Conservation (phyloP, 2,113 vertebrate genomes). For the Leptocoma aspasia region DNA sequence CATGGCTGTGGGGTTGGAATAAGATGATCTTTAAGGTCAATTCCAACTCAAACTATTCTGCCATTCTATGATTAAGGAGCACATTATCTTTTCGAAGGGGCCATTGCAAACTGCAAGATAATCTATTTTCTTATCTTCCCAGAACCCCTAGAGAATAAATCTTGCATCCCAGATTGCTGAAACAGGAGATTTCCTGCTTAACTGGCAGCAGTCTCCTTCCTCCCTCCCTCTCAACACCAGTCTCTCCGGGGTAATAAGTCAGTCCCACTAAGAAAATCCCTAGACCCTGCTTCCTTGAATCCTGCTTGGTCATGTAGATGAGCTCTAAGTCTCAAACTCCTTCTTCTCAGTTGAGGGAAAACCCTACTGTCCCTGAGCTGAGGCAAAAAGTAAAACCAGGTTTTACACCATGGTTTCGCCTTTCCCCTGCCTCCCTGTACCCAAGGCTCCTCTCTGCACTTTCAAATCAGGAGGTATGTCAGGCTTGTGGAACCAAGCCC, state of each 20-base stretch:
- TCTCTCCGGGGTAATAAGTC: neutral
- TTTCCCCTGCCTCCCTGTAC: neutral
- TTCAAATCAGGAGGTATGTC: neutral
- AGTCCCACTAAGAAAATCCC: neutral
- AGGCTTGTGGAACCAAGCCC: conserved; percentile 22
- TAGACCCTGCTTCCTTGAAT: neutral
- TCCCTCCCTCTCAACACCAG: neutral
- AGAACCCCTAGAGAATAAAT: neutral
- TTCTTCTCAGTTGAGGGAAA: neutral
- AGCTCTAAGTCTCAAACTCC: neutral
- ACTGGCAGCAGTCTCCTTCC: neutral
- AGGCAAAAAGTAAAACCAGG: neutral
- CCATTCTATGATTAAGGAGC: neutral
- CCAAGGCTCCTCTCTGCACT: neutral
- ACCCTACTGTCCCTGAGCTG: neutral
- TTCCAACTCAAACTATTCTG: neutral
- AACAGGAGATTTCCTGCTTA: neutral
- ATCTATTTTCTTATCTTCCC: neutral
- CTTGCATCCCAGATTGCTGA: neutral
- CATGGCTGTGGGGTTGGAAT: neutral
- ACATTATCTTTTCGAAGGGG: neutral
- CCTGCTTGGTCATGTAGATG: neutral
- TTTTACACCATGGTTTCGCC: fast-evolving
- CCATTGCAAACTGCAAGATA: neutral
- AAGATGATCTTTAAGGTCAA: neutral